A percentile compares a stretch with the other conserved stretches of the same genome.
Conservation (phyloP, 2,888 invertebrate genomes). For the Agrypnus murinus region DNA sequence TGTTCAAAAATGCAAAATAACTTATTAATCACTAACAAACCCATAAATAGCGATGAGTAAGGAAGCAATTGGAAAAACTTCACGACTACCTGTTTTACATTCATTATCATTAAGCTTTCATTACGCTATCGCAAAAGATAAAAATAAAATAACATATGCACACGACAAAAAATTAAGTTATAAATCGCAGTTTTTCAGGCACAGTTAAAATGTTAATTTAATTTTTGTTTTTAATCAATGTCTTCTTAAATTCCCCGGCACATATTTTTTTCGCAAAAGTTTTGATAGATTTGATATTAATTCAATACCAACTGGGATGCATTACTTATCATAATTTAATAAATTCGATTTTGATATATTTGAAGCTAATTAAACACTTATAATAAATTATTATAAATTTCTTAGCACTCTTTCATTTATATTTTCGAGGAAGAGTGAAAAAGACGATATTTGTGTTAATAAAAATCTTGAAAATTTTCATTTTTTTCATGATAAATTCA, state of each 20-base stretch:
- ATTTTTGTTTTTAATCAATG: background rate
- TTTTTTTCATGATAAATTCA: too few relatives aligned
- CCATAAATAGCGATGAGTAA: slow-evolving; percentile 36
- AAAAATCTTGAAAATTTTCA: too few relatives aligned
- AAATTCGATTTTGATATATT: too few relatives aligned
- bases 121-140: slow-evolving; percentile 19
- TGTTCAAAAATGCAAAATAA: slow-evolving; percentile 13
- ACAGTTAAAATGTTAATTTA: slow-evolving; percentile 9
- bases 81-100: slow-evolving; percentile 21
- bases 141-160: slow-evolving; percentile 3
- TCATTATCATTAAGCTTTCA: slow-evolving; percentile 32
- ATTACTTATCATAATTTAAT: too few relatives aligned
- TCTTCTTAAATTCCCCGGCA: background rate
- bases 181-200: slow-evolving; percentile 7
- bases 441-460: too few relatives aligned
- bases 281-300: slow-evolving; percentile 10
- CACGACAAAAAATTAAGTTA: slow-evolving; percentile 12
- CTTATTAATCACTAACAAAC: slow-evolving; percentile 13
- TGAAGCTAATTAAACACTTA: too few relatives aligned
- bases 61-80: slow-evolving; percentile 23
- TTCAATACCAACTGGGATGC: background rate
- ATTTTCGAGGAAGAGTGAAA: too few relatives aligned
- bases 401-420: too few relatives aligned
- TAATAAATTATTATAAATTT: too few relatives aligned
- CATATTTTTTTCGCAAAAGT: background rate